Evolutionary conservation across 2,797 vertebrate genomes (phyloP), one percentile per base, ranked within the genome.

Genomic region (Gymnoscopelus microlampas): DNA sequence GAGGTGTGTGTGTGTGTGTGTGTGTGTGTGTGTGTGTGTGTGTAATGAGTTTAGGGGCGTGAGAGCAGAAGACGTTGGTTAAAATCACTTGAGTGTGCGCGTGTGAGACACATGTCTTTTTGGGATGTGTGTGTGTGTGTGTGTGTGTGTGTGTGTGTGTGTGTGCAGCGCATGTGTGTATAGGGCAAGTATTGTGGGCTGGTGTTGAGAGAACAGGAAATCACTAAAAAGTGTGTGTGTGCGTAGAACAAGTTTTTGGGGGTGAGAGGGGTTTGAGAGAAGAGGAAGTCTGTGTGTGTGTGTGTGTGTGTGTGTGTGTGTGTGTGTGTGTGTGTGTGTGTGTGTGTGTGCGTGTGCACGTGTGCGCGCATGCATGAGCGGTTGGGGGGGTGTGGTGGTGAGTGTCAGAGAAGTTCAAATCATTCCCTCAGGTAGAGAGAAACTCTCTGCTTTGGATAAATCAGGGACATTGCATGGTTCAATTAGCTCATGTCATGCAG

Each of bases 401-500:
- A 55, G 53, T 13, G 58, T 35, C 35, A 14, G 7, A 47, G 59
- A 24, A 39, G 29, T 66, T 71, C 47, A 77, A 81, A 85, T 70
- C 71, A 71, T 77, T 84, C 81, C 81, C 80, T 39, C 68, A 78
- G 78, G 74, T 57, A 78, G 75, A 39, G 35, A 39, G 35, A 63
- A 80, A 79, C 62, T 66, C 68, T 62, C 67, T 83, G 76, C 83
- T 74, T 74, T 0, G 54, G 85, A 81, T 76, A 63, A 77, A 76
- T 71, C 75, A 59, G 73, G 83, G 78, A 83, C 82, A 74, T 44
- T 44, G 7, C 82, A 58, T 78, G 73, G 78, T 87, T 88, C 86
- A 85, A 85, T 88, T 90, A 90, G 73, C 82, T 86, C 77, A 77
- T 71, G 74, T 64, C 65, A 70, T 78, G 78, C 84, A 86, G 86